Conservation (phyloP, 2,888 invertebrate species). For the Epiblema foenella region DNA sequence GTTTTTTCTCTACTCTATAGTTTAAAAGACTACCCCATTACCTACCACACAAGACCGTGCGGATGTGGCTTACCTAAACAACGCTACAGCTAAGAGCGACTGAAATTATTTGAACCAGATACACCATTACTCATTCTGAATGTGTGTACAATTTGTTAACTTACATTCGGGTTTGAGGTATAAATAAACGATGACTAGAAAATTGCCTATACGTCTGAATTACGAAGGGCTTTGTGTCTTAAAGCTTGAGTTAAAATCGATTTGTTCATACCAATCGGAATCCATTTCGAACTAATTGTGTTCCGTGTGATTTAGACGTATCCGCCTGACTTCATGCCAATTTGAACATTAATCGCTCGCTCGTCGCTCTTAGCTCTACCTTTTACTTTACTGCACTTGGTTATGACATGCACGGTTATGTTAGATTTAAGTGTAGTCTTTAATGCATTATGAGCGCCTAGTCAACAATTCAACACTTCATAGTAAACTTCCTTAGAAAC, state of each 20-base stretch:
- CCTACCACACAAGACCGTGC: no score
- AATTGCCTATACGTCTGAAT: background rate
- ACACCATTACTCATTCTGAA: background rate
- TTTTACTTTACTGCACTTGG: background rate
- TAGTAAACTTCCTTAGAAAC: background rate
- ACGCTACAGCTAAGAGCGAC: conserved; percentile 9
- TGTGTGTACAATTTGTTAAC: background rate
- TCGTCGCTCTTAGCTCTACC: background rate
- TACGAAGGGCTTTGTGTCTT: no score
- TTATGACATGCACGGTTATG: conserved; percentile 6
- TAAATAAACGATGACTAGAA: background rate
- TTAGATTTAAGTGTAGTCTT: conserved; percentile 5
- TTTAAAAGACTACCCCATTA: no score
- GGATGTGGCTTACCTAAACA: no score
- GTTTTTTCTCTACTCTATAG: no score
- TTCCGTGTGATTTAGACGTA: no score
- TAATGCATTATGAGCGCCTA: conserved; percentile 1
- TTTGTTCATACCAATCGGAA: no score
- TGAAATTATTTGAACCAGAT: background rate
- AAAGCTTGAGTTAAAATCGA: no score
- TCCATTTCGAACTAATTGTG: no score
- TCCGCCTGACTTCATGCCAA: no score
- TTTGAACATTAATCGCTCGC: no score
- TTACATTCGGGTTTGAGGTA: background rate
- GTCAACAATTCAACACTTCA: background rate